Evolutionary conservation across 2,888 invertebrate species (phyloP), one percentile per base, ranked within the genome.

Genomic region (Nycteola revayana): DNA sequence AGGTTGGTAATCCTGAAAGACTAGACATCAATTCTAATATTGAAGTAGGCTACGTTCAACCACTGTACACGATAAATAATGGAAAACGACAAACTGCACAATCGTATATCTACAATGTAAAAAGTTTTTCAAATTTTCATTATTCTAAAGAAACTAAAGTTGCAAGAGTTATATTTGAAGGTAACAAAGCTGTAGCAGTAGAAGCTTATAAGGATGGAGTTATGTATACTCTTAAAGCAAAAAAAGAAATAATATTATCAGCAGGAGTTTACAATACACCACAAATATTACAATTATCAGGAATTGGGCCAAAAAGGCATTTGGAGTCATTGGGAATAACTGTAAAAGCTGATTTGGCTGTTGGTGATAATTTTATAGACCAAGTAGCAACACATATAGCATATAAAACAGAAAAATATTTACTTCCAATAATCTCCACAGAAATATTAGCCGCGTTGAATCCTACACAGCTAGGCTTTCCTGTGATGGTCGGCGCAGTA

Each of bases 221-320:
- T 10, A 43, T 5, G 0, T 49, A 37, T 17, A 44, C 3, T 20
- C 9, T 54, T 0, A 33, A 30, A 25, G 55, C 54, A 1, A 41
- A 9, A 0, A 55, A 45, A 31, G 55, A 55, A 11, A 10, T 56
- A 1, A 49, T 56, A 10, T 0, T 55, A 10, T 21, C 36, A 6
- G 55, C 46, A 0, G 52, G 52, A 24, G 42, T 30, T 3, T 52
- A 36, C 9, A 47, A 43, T 10, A 43, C 46, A 25, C 49, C 53
- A 10, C 42, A 53, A 20, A 1, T 52, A 10, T 30, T 52, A 0
- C 45, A 49, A 49, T 30, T 52, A 1, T 53, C 52, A 1, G 52
- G 52, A 0, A 32, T 53, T 9, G 53, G 53, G 5, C 50, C 28
- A 10, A 36, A 36, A 33, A n/a, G 34, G 10, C 43, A 53, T 14